Percentiles rank a stretch among this genome's conserved stretches.
These are phyloP conservation scores for Rhadinocentrus ornatus DNA, from an alignment of 2,797 vertebrate genomes.

Conservation along the genomic window DNA sequence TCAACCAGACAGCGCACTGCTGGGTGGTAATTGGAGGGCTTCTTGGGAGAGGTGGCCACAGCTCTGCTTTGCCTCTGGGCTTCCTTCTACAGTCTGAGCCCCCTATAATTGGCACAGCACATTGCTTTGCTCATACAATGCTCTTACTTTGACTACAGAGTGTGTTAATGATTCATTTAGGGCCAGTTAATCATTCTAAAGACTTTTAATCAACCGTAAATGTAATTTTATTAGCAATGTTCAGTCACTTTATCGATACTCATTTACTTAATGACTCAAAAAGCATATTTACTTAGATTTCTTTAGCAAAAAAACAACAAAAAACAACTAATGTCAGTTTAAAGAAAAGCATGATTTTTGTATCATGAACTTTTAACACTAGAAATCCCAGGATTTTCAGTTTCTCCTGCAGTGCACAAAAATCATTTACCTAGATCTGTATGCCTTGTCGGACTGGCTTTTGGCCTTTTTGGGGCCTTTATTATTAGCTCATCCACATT, in stretches of 20 bases:
- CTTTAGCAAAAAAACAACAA: neutral
- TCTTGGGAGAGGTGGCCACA: conserved; percentile 73
- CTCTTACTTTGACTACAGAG: conserved; percentile 31
- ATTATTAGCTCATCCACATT: too few relatives aligned
- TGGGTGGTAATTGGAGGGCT: conserved; percentile 81
- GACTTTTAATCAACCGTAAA: conserved; percentile 36
- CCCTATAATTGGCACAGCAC: conserved; percentile 74
- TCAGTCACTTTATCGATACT: conserved; percentile 17
- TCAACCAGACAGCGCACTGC: conserved; percentile 64
- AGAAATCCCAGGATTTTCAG: too few relatives aligned
- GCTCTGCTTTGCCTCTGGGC: conserved; percentile 66
- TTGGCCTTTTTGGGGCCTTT: too few relatives aligned
- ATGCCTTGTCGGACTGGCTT: too few relatives aligned
- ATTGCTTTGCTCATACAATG: conserved; percentile 42
- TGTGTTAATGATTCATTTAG: conserved; percentile 40
- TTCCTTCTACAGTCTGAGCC: conserved; percentile 64
- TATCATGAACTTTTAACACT: conserved; percentile 13
- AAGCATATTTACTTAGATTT: conserved; percentile 7
- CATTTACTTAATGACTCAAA: conserved; percentile 16
- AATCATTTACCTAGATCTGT: too few relatives aligned
- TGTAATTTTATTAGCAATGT: conserved; percentile 10
- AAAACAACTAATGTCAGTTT: neutral
- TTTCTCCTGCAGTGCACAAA: too few relatives aligned
- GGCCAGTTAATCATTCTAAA: conserved; percentile 39
- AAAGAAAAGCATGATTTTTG: conserved; percentile 6